These are phyloP conservation scores for Hystrix cristata DNA, from an alignment of 2,113 vertebrate species.

Conservation along the genomic window DNA sequence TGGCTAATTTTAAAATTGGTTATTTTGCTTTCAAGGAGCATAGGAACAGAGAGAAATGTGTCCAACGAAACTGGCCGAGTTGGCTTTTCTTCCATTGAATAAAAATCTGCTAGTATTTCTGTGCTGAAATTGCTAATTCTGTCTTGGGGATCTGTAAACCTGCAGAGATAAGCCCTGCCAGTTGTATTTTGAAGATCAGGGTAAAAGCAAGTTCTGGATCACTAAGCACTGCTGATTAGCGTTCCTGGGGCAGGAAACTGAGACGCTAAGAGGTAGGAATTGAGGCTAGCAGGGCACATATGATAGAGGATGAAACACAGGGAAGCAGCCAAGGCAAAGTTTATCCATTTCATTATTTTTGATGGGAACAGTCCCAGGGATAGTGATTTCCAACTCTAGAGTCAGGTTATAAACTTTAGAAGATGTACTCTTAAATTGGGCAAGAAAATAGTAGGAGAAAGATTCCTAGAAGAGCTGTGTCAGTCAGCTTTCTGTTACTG, in stretches of 20 bases:
- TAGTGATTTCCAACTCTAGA: neutral
- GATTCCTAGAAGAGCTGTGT: too few species aligned
- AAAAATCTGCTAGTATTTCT: neutral
- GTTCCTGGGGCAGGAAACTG: neutral
- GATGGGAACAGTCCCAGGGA: fast-evolving
- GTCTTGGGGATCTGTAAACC: neutral
- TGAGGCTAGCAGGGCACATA: fast-evolving
- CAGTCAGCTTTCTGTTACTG: neutral
- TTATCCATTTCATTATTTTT: neutral
- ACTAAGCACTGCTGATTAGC: neutral
- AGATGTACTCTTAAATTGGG: too few species aligned
- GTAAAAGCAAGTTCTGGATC: neutral
- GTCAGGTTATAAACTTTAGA: neutral
- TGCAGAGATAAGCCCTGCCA: neutral
- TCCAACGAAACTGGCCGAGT: neutral
- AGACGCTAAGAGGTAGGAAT: neutral
- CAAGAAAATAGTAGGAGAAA: neutral
- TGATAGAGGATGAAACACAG: fast-evolving
- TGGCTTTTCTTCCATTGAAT: neutral
- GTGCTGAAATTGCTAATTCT: neutral
- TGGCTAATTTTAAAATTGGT: neutral
- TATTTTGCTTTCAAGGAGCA: neutral
- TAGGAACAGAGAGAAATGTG: neutral
- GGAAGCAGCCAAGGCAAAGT: too few species aligned
- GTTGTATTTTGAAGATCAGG: neutral